Evolutionary conservation across 1,140 invertebrate species (phyloP).

Genomic region (Thrips palmi): DNA sequence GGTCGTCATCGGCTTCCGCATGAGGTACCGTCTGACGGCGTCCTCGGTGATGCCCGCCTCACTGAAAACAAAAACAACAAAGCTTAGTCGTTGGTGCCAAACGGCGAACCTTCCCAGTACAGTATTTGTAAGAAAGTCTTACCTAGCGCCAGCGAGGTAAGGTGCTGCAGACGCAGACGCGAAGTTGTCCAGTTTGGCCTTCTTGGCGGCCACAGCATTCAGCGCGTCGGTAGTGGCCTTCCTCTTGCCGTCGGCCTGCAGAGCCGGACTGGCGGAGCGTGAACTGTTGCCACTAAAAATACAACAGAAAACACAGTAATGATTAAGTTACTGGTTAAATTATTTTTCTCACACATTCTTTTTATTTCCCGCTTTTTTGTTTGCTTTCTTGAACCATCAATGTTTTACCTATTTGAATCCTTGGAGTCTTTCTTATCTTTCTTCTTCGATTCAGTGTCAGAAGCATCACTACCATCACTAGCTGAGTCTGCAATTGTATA

Average conservation of each 20-base stretch:
- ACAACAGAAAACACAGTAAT: constrained; percentile 3
- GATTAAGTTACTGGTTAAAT: neutral
- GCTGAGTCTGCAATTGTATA: constrained; percentile 29
- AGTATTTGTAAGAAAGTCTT: neutral
- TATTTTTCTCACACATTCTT: neutral
- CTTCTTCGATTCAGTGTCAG: constrained; percentile 37
- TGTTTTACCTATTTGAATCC: constrained; percentile 17
- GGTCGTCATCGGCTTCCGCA: constrained; percentile 89
- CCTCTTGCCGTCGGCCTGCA: constrained; percentile 19
- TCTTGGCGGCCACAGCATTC: constrained; percentile 35
- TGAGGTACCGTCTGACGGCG: constrained; percentile 77
- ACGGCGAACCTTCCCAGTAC: neutral
- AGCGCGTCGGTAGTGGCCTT: constrained; percentile 26
- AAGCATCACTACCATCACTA: constrained; percentile 51
- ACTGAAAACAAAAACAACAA: constrained; percentile 26
- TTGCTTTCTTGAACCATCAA: constrained; percentile 24
- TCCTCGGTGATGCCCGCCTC: constrained; percentile 87
- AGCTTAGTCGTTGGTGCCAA: constrained; percentile 11
- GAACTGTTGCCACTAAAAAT: constrained; percentile 34
- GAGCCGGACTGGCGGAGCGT: constrained; percentile 40
- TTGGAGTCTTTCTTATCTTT: constrained; percentile 21
- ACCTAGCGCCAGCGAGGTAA: neutral
- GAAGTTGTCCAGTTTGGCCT: constrained; percentile 33
- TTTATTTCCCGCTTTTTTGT: constrained; percentile 15
- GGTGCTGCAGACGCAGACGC: constrained; percentile 17